phyloP scores from a whole-genome alignment of 2,888 invertebrate genomes.

The Lacanobia oleracea region DNA sequence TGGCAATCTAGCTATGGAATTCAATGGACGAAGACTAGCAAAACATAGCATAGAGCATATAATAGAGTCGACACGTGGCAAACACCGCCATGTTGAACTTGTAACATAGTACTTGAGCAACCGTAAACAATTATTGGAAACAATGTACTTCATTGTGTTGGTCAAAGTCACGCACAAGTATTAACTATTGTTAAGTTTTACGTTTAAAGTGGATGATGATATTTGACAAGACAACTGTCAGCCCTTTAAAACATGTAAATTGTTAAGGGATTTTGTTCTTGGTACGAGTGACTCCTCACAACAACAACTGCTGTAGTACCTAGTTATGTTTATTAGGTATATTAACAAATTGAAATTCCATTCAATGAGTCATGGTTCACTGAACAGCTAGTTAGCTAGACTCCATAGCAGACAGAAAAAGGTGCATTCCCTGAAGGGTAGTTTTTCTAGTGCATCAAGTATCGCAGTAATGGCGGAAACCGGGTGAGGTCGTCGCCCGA shows the following conservation, averaged over 20 bases:
- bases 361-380: not conserved
- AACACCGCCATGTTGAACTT: constrained; percentile 67
- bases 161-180: constrained; percentile 61
- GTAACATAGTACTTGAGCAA: constrained; percentile 59
- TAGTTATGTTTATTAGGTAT: not conserved
- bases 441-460: constrained; percentile 34
- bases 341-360: constrained; percentile 19
- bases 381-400: not conserved
- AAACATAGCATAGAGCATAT: constrained; percentile 71
- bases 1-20: constrained; percentile 77
- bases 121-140: constrained; percentile 60
- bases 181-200: constrained; percentile 46
- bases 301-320: not conserved
- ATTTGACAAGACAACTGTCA: constrained; percentile 26
- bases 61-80: constrained; percentile 74
- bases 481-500: constrained; percentile 66
- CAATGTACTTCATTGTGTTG: constrained; percentile 63
- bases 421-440: not conserved
- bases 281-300: too few species aligned
- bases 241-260: constrained; percentile 1
- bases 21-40: constrained; percentile 73
- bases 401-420: constrained; percentile 15
- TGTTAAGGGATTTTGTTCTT: constrained; percentile 9
- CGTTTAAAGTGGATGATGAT: constrained; percentile 33
- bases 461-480: constrained; percentile 64